phyloP scores from a whole-genome alignment of 2,888 invertebrate genomes.

The Galerucella pusilla region DNA sequence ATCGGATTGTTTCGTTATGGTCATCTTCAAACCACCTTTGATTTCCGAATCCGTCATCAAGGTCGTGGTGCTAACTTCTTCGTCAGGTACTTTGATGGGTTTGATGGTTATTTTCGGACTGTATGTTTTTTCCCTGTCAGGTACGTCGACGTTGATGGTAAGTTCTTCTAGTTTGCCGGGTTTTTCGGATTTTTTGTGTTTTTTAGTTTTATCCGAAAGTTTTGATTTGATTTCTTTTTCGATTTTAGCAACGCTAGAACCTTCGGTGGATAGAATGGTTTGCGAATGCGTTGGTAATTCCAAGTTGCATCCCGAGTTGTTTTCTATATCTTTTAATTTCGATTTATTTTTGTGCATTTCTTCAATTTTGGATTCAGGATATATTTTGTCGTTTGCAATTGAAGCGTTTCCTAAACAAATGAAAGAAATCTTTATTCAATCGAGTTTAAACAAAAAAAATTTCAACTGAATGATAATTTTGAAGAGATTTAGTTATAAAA shows the following conservation, averaged over 20 bases:
- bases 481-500: no score
- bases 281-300: neutral
- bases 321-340: no score
- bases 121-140: slow-evolving; percentile 53
- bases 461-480: no score
- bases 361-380: no score
- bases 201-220: slow-evolving; percentile 38
- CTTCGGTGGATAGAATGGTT: neutral
- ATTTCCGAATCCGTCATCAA: slow-evolving; percentile 45
- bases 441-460: no score
- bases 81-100: slow-evolving; percentile 58
- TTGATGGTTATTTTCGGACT: slow-evolving; percentile 65
- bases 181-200: slow-evolving; percentile 42
- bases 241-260: neutral
- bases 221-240: slow-evolving; percentile 23
- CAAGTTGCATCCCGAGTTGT: no score
- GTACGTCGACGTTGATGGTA: slow-evolving; percentile 53
- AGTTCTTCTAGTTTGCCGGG: slow-evolving; percentile 40
- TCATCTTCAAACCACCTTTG: slow-evolving; percentile 61
- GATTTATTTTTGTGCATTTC: no score
- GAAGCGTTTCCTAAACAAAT: no score
- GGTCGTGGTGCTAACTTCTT: slow-evolving; percentile 52
- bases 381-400: no score
- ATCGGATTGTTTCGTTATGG: slow-evolving; percentile 63
- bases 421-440: no score